Percentiles rank a stretch among this genome's conserved stretches.
Evolutionary conservation across 2,888 invertebrate genomes (phyloP).

Genomic region (Drosophila anomalipes): DNA sequence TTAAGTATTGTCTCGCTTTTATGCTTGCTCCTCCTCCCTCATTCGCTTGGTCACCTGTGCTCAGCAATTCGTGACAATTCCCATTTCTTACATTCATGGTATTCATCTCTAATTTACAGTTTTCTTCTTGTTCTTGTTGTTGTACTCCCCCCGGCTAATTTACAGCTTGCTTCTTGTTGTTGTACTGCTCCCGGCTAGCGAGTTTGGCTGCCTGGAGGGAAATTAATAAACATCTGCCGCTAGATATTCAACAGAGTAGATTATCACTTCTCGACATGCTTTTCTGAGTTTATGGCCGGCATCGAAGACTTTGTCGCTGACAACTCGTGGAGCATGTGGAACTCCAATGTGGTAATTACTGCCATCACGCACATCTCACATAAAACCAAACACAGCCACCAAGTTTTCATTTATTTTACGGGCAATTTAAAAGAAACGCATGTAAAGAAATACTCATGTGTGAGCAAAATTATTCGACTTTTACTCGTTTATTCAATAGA

Average conservation of each 20-base stretch:
- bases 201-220: neutral
- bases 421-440: conserved; percentile 22
- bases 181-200: conserved; percentile 5
- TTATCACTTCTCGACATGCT: conserved; percentile 71
- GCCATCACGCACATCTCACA: conserved; percentile 66
- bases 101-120: conserved; percentile 54
- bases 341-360: conserved; percentile 55
- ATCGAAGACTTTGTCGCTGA: conserved; percentile 65
- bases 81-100: conserved; percentile 23
- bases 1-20: conserved; percentile 26
- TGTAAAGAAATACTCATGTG: conserved; percentile 4
- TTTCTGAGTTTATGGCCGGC: conserved; percentile 66
- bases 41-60: conserved; percentile 51
- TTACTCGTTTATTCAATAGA: neutral
- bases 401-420: conserved; percentile 35
- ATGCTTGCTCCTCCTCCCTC: conserved; percentile 11
- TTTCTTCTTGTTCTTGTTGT: conserved; percentile 21
- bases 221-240: conserved; percentile 46
- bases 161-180: conserved; percentile 49
- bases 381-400: conserved; percentile 38
- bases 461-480: neutral
- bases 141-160: conserved; percentile 18
- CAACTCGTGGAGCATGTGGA: conserved; percentile 42
- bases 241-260: conserved; percentile 56
- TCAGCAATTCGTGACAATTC: conserved; percentile 58